Evolutionary conservation across 2,113 vertebrate species (phyloP).

Genomic region (Sinocyclocheilus rhinocerous): DNA sequence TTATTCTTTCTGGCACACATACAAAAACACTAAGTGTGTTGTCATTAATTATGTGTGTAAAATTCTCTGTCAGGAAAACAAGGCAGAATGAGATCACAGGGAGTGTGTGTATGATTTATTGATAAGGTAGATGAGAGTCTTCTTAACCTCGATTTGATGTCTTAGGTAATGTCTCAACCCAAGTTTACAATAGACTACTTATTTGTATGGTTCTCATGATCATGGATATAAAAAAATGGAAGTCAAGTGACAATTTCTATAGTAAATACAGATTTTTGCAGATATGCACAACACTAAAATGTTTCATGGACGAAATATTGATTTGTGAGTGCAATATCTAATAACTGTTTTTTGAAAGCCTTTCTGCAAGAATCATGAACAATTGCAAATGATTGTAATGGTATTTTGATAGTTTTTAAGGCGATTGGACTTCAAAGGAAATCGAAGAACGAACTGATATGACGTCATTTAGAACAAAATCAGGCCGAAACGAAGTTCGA

Average conservation of each 20-base stretch:
- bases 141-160: neutral
- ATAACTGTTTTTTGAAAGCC: too few species aligned
- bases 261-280: neutral
- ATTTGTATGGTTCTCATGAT: neutral
- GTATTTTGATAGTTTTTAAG: too few species aligned
- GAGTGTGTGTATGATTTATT: constrained; percentile 25
- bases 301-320: too few species aligned
- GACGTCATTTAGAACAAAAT: too few species aligned
- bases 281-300: neutral
- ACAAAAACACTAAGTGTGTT: constrained; percentile 13
- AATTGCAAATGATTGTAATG: too few species aligned
- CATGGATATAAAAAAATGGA: neutral
- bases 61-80: neutral
- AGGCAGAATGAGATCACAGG: constrained; percentile 18
- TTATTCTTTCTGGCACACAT: constrained; percentile 15
- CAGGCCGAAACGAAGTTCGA: too few species aligned
- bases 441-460: too few species aligned
- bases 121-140: constrained; percentile 8
- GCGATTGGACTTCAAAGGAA: too few species aligned
- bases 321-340: too few species aligned
- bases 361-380: too few species aligned
- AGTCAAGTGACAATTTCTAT: neutral
- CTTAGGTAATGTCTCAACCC: neutral
- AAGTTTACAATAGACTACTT: neutral
- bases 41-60: constrained; percentile 27